Base-by-base conservation (phyloP, 2,888 invertebrate species). In the Morpho deidamia region DNA sequence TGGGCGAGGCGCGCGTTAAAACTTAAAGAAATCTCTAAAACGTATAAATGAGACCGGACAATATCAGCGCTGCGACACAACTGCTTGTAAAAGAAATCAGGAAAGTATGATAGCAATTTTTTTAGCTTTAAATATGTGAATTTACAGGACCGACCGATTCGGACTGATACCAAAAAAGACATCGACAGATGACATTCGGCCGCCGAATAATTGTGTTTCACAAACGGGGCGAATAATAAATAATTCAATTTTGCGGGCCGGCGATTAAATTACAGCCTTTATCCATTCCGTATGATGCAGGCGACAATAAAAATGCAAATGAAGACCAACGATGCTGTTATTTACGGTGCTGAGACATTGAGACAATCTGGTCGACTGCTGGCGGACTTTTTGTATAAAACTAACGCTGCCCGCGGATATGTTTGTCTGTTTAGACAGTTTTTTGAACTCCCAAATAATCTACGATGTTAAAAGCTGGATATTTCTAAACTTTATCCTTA, bases 301-400 rank as follows among this genome's bases (percentile, higher is more conserved):
- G 80, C 71, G 84, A 86, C 85, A 84, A 83, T 88, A 88, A 86
- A 87, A 83, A 88, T 88, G 87, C 80, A 83, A 88, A 88, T 88
- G 71, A 72, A 62, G 61, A 49, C 68, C 78, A 81, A 82, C 78
- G 74, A 83, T 71, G 74, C 69, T 71, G 72, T 87, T 81, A 87
- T 82, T 86, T 87, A 87, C 76, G 71, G 71, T 70, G 66, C 66
- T 66, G 67, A 65, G 67, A 66, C 61, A 61, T 69, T 73, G 68
- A 70, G 67, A 76, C 74, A 76, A 72, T 74, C 70, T 66, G 70
- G 63, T 65, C 65, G 63, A 61, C 61, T 54, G 58, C 49, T 61
- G 64, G 58, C 65, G 57, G 64, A 62, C 56, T 61, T 51, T 51
- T 53, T 35, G 35, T 48, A 51, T 49, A 52, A n/a, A 50, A 58